phyloP scores from a whole-genome alignment of 2,113 vertebrate genomes.

The Girardinichthys multiradiatus region DNA sequence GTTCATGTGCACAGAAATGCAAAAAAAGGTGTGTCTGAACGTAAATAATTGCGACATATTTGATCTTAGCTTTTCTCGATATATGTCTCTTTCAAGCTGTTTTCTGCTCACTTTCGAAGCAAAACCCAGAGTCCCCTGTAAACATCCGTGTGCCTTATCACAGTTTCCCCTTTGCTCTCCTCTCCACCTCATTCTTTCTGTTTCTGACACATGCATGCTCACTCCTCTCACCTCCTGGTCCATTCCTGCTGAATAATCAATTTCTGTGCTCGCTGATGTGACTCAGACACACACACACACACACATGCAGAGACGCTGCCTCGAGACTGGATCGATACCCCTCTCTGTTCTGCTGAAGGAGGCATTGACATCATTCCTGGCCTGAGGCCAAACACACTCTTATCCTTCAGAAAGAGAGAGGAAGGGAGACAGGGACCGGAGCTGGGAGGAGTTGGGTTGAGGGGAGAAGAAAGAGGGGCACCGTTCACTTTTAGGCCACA shows the following conservation, averaged over 20 bases:
- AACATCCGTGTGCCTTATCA: conserved; percentile 50
- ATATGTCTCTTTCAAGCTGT: conserved; percentile 33
- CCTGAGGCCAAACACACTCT: conserved; percentile 77
- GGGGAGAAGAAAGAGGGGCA: conserved; percentile 40
- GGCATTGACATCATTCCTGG: conserved; percentile 81
- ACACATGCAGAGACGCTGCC: conserved; percentile 70
- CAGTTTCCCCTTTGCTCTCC: conserved; percentile 43
- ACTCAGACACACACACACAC: conserved; percentile 48
- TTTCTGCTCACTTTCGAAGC: conserved; percentile 54
- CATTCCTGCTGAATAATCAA: conserved; percentile 80
- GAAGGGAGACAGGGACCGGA: conserved; percentile 28
- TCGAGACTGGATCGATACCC: conserved; percentile 79
- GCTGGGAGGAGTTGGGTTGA: conserved; percentile 9
- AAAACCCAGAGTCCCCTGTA: conserved; percentile 36
- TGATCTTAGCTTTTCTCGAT: conserved; percentile 65
- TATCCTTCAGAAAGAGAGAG: conserved; percentile 74
- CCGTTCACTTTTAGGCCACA: conserved; percentile 45
- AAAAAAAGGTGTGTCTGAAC: conserved; percentile 38
- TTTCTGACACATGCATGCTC: conserved; percentile 72
- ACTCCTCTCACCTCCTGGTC: conserved; percentile 74
- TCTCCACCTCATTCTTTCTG: conserved; percentile 56
- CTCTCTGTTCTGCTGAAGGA: conserved; percentile 82
- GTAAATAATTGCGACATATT: conserved; percentile 65
- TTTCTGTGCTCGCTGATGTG: conserved; percentile 75
- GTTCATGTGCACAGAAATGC: conserved; percentile 29